Base-by-base conservation (phyloP, 2,113 vertebrate species). In the Hippocampus barbouri region DNA sequence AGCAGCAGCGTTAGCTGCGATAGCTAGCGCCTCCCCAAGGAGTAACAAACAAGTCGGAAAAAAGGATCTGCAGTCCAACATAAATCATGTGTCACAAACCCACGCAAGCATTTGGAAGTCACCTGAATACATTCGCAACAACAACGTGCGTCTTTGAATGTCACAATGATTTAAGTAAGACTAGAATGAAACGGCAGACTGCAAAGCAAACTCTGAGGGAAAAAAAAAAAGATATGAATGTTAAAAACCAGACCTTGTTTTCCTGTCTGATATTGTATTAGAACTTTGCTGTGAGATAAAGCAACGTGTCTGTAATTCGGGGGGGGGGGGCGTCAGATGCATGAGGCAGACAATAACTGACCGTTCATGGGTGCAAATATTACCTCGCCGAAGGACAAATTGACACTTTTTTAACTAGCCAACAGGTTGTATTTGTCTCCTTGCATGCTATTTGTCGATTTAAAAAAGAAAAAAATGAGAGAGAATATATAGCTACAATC, bases 21-120 rank as follows among this genome's bases (percentile, higher is more conserved):
- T 14, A 16, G 23, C 21, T 15, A 16, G 25, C 25, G 66, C 9
- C 68, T 73, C 70, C 75, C 72, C 12, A 8, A 16, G 49, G 79
- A 78, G 77, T 34, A 40, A 71, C 71, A 68, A 56, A 76, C 45
- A 57, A 43, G 65, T 70, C 45, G 51, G 71, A 72, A 75, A 69
- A 79, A 72, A n/a, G 15, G 15, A 34, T 61, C 59, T 3, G 15
- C 59, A 18, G 59, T 16, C 38, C 45, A 70, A 30, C 49, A 54
- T 59, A 15, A 73, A 65, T 80, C 30, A 78, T 78, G 53, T 62
- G 51, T 66, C 66, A 68, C 16, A 16, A 76, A 25, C 65, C 66
- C 51, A 74, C 70, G 45, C 54, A 43, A 61, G 30, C 23, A 18
- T 77, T 54, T 41, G 25, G 53, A 23, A 21, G 63, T 34, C 30